Conservation (phyloP, 2,797 vertebrate species). For the Zalophus californianus region DNA sequence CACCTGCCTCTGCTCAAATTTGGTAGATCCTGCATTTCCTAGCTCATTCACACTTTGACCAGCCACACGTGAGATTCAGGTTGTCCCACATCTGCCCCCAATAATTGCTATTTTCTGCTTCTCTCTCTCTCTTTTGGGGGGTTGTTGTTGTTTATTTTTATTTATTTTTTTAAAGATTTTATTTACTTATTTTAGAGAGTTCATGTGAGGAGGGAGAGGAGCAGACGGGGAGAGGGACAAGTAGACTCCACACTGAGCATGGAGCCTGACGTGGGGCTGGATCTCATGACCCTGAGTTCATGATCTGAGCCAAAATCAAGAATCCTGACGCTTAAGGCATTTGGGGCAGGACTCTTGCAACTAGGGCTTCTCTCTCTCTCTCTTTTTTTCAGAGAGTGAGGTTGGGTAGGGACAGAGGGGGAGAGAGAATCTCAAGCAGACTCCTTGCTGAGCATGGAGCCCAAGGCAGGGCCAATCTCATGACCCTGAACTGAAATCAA, state of each 20-base stretch:
- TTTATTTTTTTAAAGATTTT: background rate
- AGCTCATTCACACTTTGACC: background rate
- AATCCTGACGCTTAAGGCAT: rapidly evolving
- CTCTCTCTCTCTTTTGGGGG: background rate
- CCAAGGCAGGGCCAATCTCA: background rate
- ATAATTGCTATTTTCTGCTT: background rate
- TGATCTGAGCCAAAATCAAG: background rate
- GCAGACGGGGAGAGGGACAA: background rate
- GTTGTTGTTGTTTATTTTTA: background rate
- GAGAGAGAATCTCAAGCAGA: background rate
- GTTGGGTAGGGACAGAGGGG: background rate
- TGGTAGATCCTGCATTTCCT: background rate
- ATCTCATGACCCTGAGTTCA: background rate
- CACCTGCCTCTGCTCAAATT: background rate
- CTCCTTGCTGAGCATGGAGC: background rate
- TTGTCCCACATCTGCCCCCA: background rate
- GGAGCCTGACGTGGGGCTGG: rapidly evolving
- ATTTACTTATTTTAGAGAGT: background rate
- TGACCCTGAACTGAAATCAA: background rate
- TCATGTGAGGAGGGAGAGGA: background rate
- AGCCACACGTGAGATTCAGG: rapidly evolving
- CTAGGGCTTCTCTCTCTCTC: background rate
- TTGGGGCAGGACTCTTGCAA: background rate
- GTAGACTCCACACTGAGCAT: background rate
- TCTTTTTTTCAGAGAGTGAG: background rate